Conservation (phyloP, 2,888 invertebrate species). For the Tubiluchus corallicola region DNA sequence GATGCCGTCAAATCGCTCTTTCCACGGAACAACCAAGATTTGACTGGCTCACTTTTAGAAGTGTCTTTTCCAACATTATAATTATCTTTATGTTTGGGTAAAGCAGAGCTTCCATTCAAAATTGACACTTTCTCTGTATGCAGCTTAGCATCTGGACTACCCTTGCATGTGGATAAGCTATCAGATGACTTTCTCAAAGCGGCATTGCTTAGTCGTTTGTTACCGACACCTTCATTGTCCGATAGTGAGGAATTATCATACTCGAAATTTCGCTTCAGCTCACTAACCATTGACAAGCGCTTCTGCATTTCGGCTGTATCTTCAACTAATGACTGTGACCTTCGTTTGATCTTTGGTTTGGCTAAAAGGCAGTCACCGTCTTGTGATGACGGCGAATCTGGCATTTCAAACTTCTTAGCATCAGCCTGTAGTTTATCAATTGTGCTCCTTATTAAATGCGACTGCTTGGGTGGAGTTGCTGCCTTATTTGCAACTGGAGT, state of each 20-base stretch:
- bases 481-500: too few species aligned
- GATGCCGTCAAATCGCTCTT: too few species aligned
- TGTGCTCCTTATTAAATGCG: neutral
- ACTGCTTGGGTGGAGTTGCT: too few species aligned
- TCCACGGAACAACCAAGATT: too few species aligned
- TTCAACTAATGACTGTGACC: neutral
- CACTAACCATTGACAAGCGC: neutral
- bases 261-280: neutral
- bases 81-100: too few species aligned
- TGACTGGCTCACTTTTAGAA: neutral
- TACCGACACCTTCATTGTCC: neutral
- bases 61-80: too few species aligned
- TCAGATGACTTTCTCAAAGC: too few species aligned
- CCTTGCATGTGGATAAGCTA: too few species aligned
- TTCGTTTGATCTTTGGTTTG: neutral
- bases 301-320: neutral
- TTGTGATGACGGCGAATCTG: neutral
- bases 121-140: neutral
- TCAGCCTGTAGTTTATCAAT: neutral
- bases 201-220: too few species aligned
- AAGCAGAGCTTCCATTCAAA: neutral
- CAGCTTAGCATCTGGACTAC: neutral
- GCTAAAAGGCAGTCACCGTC: too few species aligned
- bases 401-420: neutral
- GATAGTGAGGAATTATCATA: neutral